Conservation (phyloP, 2,113 vertebrate species). For the Menura novaehollandiae region DNA sequence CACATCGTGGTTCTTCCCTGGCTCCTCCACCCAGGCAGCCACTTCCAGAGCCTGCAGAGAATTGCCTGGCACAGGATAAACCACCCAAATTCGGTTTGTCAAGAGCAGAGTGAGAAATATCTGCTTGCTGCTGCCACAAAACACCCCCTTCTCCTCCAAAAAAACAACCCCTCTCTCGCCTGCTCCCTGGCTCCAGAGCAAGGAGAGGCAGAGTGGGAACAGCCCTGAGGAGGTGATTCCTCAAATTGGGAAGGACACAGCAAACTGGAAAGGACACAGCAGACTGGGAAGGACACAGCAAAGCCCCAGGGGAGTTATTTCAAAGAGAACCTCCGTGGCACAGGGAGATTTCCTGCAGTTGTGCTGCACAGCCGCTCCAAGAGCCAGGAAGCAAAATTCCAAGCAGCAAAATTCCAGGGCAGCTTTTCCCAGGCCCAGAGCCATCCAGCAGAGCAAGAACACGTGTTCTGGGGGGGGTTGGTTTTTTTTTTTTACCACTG, state of each 20-base stretch:
- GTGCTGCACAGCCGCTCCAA: neutral
- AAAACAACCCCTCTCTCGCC: neutral
- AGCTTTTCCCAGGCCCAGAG: neutral
- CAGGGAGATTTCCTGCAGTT: neutral
- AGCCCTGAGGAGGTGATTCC: neutral
- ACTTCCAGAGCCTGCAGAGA: neutral
- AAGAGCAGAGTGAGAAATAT: neutral
- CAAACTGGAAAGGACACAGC: neutral
- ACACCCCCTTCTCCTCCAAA: neutral
- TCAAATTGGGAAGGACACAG: neutral
- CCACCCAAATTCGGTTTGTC: neutral
- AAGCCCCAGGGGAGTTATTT: neutral
- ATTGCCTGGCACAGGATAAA: neutral
- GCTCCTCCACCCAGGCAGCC: neutral
- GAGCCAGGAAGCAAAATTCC: constrained; percentile 17
- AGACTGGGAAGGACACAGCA: neutral
- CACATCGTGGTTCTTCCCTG: neutral
- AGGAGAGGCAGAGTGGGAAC: neutral
- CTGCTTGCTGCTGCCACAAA: neutral
- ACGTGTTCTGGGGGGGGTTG: neutral
- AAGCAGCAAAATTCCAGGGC: constrained; percentile 20
- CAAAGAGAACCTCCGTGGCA: neutral
- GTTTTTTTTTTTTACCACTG: neutral
- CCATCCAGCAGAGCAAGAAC: neutral
- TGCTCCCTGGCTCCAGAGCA: neutral